Evolutionary conservation across 2,888 invertebrate genomes (phyloP).

Genomic region (Odontomyia ornata): DNA sequence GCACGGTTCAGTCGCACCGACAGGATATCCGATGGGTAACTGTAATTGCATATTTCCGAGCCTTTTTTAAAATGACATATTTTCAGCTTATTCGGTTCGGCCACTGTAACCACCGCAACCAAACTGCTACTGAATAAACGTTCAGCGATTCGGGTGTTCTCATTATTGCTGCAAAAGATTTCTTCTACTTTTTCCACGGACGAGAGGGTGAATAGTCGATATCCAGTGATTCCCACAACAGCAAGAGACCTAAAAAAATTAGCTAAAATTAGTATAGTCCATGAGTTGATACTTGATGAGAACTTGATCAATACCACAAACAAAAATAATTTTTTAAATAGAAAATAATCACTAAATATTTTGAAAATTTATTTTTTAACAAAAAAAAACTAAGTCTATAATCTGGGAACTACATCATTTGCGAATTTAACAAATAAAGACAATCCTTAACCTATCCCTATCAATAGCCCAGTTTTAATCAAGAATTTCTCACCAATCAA

Average conservation of each 20-base stretch:
- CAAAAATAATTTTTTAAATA: too few species aligned
- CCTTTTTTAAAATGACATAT: conserved; percentile 64
- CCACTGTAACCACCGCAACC: conserved; percentile 61
- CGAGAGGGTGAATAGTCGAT: conserved; percentile 60
- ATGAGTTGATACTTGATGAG: too few species aligned
- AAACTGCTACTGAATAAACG: conserved; percentile 62
- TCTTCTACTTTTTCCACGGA: conserved; percentile 62
- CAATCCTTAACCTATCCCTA: too few species aligned
- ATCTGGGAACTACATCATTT: too few species aligned
- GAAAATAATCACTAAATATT: too few species aligned
- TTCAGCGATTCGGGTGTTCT: conserved; percentile 61
- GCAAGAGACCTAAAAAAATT: conserved; percentile 58
- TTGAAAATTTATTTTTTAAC: too few species aligned
- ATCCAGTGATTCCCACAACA: conserved; percentile 58
- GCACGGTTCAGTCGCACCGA: conserved; percentile 63
- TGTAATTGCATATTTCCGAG: conserved; percentile 63
- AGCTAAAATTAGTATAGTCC: neutral
- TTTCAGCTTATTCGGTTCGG: conserved; percentile 62
- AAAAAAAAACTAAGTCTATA: too few species aligned
- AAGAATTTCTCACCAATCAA: too few species aligned
- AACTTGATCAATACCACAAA: too few species aligned
- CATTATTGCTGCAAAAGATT: conserved; percentile 62
- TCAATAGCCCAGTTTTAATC: too few species aligned
- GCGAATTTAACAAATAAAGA: too few species aligned
- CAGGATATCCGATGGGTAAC: conserved; percentile 62